Conservation (phyloP, 2,797 vertebrate species). For the Ptychobarbus kaznakovi region DNA sequence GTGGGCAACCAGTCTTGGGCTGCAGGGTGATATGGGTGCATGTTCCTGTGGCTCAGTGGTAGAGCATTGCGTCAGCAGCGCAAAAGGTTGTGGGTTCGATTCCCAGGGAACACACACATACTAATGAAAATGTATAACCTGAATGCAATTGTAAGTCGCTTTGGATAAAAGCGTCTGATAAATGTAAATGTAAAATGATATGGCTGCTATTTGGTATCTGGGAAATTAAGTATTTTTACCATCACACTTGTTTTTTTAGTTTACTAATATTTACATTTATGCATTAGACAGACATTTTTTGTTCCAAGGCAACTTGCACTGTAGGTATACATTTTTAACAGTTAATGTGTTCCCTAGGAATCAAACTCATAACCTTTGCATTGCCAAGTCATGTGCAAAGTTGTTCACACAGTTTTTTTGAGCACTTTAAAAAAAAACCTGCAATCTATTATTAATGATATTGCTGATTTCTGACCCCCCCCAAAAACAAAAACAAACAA, state of each 20-base stretch:
- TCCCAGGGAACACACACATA: too few relatives aligned
- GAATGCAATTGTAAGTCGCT: too few relatives aligned
- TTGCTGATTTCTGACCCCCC: background rate
- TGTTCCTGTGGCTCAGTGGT: too few relatives aligned
- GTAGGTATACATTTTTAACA: background rate
- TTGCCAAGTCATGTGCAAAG: background rate
- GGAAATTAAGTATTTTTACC: background rate
- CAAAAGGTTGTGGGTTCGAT: too few relatives aligned
- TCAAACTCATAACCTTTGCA: background rate
- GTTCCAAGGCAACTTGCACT: background rate
- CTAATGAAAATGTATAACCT: too few relatives aligned
- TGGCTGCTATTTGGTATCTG: background rate
- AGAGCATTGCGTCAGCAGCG: too few relatives aligned
- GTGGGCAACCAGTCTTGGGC: too few relatives aligned
- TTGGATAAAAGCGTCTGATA: too few relatives aligned
- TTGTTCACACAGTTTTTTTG: background rate
- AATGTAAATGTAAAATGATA: too few relatives aligned
- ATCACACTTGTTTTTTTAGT: background rate
- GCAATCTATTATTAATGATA: background rate
- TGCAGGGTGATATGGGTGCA: too few relatives aligned
- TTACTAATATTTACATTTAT: background rate
- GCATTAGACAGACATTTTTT: background rate
- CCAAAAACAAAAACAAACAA: too few relatives aligned
- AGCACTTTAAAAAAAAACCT: background rate
- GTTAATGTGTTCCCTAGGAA: background rate